Conservation (phyloP, 2,888 invertebrate species). For the Eupithecia pulchellata region DNA sequence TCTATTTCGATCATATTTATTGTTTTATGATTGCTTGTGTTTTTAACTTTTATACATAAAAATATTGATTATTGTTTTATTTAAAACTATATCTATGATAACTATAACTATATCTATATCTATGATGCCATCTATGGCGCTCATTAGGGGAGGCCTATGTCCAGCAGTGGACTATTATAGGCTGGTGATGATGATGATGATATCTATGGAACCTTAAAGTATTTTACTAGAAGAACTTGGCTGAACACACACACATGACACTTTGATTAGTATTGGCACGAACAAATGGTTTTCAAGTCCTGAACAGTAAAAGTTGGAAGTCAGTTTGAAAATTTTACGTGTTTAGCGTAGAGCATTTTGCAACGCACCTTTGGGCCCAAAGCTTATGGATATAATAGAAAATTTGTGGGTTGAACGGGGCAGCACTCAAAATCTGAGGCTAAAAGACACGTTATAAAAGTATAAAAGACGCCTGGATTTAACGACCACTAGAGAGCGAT, state of each 20-base stretch:
- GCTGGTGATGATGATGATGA: too few species aligned
- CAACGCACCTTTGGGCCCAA: background rate
- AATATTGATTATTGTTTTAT: background rate
- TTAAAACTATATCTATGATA: too few species aligned
- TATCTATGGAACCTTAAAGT: too few species aligned
- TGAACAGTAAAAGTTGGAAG: background rate
- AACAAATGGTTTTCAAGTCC: background rate
- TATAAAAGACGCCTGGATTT: background rate
- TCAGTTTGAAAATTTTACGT: background rate
- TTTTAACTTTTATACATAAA: background rate
- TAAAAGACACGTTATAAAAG: constrained; percentile 14
- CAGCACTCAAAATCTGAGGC: constrained; percentile 5
- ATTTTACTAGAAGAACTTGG: too few species aligned
- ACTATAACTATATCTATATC: too few species aligned
- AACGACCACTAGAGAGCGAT: constrained; percentile 14
- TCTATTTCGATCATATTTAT: background rate
- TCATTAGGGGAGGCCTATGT: too few species aligned
- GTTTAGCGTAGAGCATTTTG: background rate
- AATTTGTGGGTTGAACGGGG: too few species aligned
- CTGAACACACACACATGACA: background rate
- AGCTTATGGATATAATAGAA: background rate
- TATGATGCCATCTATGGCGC: too few species aligned
- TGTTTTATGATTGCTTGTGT: background rate
- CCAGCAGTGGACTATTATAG: too few species aligned
- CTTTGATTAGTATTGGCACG: background rate